Percentiles rank a stretch among this genome's conserved stretches.
Conservation (phyloP, 2,888 invertebrate species). For the Ectobius pallidus region DNA sequence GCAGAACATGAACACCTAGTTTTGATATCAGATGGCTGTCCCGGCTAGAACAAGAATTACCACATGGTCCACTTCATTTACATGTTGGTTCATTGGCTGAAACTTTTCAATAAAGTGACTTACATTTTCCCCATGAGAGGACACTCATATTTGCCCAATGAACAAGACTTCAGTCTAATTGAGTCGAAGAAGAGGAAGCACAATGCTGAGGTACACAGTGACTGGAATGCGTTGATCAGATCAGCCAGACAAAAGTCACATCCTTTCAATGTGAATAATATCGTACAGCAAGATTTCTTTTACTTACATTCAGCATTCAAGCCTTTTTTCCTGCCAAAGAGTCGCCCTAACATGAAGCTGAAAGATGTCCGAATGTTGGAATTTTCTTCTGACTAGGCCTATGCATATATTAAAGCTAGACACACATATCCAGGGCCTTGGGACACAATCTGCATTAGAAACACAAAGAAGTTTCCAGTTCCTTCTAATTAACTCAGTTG, state of each 20-base stretch:
- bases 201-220: too few species aligned
- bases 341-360: neutral
- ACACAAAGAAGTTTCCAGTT: slow-evolving; percentile 8
- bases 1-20: too few species aligned
- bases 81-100: slow-evolving; percentile 34
- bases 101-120: too few species aligned
- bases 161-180: too few species aligned
- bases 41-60: too few species aligned
- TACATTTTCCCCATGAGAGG: too few species aligned
- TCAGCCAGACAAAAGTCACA: slow-evolving; percentile 19
- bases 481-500: neutral
- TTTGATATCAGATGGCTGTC: too few species aligned
- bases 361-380: slow-evolving; percentile 1
- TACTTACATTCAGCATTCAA: neutral
- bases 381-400: neutral
- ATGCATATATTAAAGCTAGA: too few species aligned
- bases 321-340: neutral
- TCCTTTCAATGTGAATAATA: slow-evolving; percentile 28
- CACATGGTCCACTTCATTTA: slow-evolving; percentile 38
- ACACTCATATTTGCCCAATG: too few species aligned
- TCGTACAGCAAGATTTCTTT: neutral
- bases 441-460: slow-evolving; percentile 8
- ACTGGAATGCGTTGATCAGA: slow-evolving; percentile 34
- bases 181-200: too few species aligned
- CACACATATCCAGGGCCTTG: neutral